phyloP scores from a whole-genome alignment of 2,888 invertebrate genomes.

The Lasioglossum villosulum region DNA sequence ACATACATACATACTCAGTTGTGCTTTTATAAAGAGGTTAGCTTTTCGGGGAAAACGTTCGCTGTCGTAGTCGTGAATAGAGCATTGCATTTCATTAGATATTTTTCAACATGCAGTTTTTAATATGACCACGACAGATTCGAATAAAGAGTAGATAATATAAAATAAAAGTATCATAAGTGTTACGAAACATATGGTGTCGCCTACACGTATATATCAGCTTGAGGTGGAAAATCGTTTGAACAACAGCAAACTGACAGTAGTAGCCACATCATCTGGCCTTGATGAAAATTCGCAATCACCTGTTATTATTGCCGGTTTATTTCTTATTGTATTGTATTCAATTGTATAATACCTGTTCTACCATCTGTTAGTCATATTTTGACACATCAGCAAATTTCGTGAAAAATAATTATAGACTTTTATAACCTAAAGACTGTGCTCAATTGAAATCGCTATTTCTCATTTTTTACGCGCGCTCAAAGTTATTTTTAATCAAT shows the following conservation, averaged over 20 bases:
- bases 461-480: conserved; percentile 2
- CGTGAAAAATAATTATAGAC: conserved; percentile 28
- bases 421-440: conserved; percentile 42
- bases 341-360: conserved; percentile 36
- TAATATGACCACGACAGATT: not conserved
- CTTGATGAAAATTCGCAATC: conserved; percentile 75
- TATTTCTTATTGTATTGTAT: conserved; percentile 55
- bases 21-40: conserved; percentile 41
- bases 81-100: conserved; percentile 11
- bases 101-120: not conserved
- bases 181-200: conserved; percentile 59
- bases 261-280: conserved; percentile 76
- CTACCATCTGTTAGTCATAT: conserved; percentile 44
- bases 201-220: conserved; percentile 37
- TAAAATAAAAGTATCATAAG: conserved; percentile 6
- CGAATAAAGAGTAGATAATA: not conserved
- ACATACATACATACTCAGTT: no score
- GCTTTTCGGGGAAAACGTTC: conserved; percentile 36
- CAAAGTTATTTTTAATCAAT: not conserved
- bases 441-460: conserved; percentile 5
- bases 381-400: conserved; percentile 41
- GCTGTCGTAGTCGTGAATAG: conserved; percentile 27
- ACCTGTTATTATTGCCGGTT: conserved; percentile 58
- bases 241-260: conserved; percentile 68
- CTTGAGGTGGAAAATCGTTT: conserved; percentile 52